Evolutionary conservation across 1,140 invertebrate species (phyloP).

Genomic region (Littorina saxatilis): DNA sequence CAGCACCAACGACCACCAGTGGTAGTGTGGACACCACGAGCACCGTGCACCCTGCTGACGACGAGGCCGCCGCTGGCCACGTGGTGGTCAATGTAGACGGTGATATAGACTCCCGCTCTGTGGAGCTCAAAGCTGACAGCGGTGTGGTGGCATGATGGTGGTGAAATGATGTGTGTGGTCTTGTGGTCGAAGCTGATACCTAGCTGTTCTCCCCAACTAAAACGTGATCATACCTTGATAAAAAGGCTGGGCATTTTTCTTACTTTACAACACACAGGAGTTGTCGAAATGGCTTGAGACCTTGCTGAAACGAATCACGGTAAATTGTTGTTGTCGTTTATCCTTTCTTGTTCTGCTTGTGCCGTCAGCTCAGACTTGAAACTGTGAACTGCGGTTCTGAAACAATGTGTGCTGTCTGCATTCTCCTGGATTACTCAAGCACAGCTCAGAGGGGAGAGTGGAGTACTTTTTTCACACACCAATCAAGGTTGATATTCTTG

Average conservation of each 20-base stretch:
- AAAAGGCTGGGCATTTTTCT: neutral
- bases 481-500: too few relatives aligned
- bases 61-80: constrained; percentile 20
- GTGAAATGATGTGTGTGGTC: too few relatives aligned
- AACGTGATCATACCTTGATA: neutral
- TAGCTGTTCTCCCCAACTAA: neutral
- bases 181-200: neutral
- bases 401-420: too few relatives aligned
- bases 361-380: too few relatives aligned
- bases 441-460: too few relatives aligned
- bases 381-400: too few relatives aligned
- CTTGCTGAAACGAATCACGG: too few relatives aligned
- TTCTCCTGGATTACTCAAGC: too few relatives aligned
- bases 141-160: constrained; percentile 72
- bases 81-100: constrained; percentile 14
- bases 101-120: constrained; percentile 54
- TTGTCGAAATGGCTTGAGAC: neutral
- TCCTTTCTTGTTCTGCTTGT: too few relatives aligned
- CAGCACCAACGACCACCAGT: constrained; percentile 26
- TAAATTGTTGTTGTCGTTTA: too few relatives aligned
- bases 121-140: constrained; percentile 71
- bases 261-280: neutral
- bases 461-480: too few relatives aligned
- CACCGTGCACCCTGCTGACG: constrained; percentile 40
- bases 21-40: constrained; percentile 31